Evolutionary conservation across 2,888 invertebrate species (phyloP).

Genomic region (Chirona hameri): DNA sequence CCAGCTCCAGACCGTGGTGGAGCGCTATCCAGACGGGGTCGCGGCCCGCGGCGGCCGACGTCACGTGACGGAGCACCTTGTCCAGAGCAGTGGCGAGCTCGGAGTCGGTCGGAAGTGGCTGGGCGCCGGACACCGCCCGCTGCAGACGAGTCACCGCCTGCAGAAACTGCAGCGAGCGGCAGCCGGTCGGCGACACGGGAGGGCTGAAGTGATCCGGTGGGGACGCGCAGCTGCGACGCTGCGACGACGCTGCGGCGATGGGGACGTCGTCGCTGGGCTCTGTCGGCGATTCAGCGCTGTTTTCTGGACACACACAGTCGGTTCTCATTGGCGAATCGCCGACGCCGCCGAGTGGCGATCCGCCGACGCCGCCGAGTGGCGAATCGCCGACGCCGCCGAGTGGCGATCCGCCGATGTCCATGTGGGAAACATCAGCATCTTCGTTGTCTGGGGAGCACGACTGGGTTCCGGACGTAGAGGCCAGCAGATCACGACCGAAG

Average conservation of each 20-base stretch:
- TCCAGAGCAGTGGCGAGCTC: background rate
- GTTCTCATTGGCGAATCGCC: too few relatives aligned
- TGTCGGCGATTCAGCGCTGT: too few relatives aligned
- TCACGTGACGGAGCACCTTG: background rate
- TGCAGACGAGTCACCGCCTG: background rate
- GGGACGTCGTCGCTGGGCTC: too few relatives aligned
- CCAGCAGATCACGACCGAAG: background rate
- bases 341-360: background rate
- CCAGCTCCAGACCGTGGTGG: constrained; percentile 8
- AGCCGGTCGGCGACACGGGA: background rate
- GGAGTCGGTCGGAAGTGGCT: background rate
- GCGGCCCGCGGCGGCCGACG: background rate
- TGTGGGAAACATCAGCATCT: too few relatives aligned
- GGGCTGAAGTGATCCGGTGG: too few relatives aligned
- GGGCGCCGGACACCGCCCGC: background rate
- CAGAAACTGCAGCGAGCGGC: background rate
- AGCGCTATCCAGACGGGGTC: background rate
- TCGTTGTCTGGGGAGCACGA: too few relatives aligned
- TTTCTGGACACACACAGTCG: too few relatives aligned
- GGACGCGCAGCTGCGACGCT: too few relatives aligned
- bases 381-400: background rate
- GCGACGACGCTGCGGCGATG: too few relatives aligned
- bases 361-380: background rate
- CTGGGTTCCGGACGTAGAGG: too few relatives aligned
- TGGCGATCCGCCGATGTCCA: background rate